These are phyloP conservation scores for Panorpa germanica DNA, from an alignment of 2,888 invertebrate genomes.

Conservation along the genomic window DNA sequence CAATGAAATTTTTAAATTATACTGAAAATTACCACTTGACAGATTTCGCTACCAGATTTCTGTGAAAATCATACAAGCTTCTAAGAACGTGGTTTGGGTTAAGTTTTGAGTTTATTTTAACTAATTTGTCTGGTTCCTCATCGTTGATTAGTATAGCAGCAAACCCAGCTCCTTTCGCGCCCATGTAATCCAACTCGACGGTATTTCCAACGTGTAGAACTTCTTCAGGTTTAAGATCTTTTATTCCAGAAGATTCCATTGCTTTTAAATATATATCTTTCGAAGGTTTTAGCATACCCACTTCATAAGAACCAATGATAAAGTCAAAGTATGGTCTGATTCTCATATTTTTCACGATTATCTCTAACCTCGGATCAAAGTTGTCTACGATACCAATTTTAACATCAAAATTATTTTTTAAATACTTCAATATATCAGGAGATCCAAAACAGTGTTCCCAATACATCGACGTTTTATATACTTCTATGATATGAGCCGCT, in stretches of 20 bases:
- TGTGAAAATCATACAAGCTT: constrained; percentile 30
- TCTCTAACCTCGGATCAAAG: constrained; percentile 63
- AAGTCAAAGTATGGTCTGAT: constrained; percentile 61
- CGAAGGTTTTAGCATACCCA: constrained; percentile 57
- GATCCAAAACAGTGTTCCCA: too few species aligned
- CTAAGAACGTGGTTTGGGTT: constrained; percentile 24
- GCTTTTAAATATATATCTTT: constrained; percentile 49
- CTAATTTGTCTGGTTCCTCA: constrained; percentile 19
- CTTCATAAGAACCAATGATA: constrained; percentile 58
- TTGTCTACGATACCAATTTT: constrained; percentile 82
- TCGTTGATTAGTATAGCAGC: constrained; percentile 35
- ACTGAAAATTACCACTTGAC: constrained; percentile 22
- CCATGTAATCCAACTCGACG: constrained; percentile 53
- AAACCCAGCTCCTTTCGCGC: constrained; percentile 60
- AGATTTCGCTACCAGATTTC: constrained; percentile 19
- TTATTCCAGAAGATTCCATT: constrained; percentile 25
- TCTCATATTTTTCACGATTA: constrained; percentile 42
- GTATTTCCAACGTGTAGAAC: constrained; percentile 78
- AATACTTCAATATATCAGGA: too few species aligned
- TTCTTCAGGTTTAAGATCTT: constrained; percentile 31
- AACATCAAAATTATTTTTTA: too few species aligned
- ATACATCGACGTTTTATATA: too few species aligned
- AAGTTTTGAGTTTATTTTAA: constrained; percentile 22
- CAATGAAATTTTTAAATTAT: too few species aligned
- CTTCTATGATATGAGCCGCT: too few species aligned